Base-by-base conservation (phyloP, 2,113 vertebrate species). In the Junco hyemalis region DNA sequence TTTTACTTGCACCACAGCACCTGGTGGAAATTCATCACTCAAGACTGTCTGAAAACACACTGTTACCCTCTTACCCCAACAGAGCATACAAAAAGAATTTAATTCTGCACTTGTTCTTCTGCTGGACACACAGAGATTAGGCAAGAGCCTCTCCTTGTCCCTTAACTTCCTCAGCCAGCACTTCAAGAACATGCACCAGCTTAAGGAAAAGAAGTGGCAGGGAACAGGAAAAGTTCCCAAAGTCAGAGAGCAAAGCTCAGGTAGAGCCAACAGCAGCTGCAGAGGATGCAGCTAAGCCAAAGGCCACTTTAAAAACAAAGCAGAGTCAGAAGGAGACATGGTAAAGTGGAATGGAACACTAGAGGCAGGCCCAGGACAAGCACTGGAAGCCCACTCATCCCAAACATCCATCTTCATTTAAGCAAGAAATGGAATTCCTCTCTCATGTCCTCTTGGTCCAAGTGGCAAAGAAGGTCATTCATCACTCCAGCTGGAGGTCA, bases 1-100 rank as follows among this genome's bases (percentile, higher is more conserved):
- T 61, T 63, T n/a, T 15, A 60, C 4, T 50, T 40, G 5, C 40
- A 36, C 36, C 36, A 36, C 36, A 36, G 4, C 28, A 69, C 6
- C 21, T 74, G 7, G 4, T 2, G 42, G 36, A 81, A 85, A 65
- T 38, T 47, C 17, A 61, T 42, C 68, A 48, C 12, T 59, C 26
- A 29, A 54, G 33, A 33, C 2, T 16, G 12, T 28, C 31, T 33
- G 33, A 45, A 45, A 53, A 71, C 0, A 2, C 2, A 6, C 6
- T 31, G 6, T 33, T 14, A 54, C 14, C n/a, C 28, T 72, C 28
- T 54, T 29, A 48, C 4, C 4, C 6, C 60, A 74, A 16, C 0
- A 57, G 31, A 70, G 36, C 16, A 48, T 11, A 29, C 19, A 21
- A 68, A 36, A 5, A 51, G 23, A 11, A 56, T 56, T 42, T 14